Conservation (phyloP, 2,888 invertebrate genomes). For the Lycaena phlaeas region DNA sequence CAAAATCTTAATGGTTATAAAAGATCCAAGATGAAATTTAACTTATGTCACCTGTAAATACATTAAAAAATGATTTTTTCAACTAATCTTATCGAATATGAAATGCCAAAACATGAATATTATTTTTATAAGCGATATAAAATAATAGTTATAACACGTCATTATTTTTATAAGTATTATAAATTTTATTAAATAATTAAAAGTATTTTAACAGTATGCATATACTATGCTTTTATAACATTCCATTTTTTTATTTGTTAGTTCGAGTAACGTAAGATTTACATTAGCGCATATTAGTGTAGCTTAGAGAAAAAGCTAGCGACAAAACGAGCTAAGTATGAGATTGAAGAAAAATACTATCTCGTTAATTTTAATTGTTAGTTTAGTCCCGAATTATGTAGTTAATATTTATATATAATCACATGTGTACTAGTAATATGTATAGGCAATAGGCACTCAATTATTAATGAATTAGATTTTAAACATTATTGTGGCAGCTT, state of each 20-base stretch:
- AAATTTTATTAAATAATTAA: background rate
- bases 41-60: no score
- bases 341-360: background rate
- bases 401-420: background rate
- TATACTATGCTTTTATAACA: conserved; percentile 6
- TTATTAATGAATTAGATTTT: background rate
- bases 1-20: no score
- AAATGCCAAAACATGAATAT: conserved; percentile 11
- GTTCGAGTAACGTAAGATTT: background rate
- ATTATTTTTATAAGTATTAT: conserved; percentile 11
- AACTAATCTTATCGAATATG: conserved; percentile 10
- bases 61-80: no score
- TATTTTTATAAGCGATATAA: conserved; percentile 10
- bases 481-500: background rate
- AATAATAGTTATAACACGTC: conserved; percentile 8
- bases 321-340: background rate
- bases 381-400: background rate
- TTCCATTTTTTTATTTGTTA: conserved; percentile 4
- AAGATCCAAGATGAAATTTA: no score
- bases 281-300: background rate
- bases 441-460: background rate
- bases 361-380: background rate
- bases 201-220: conserved; percentile 8
- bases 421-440: background rate
- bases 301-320: background rate